Base-by-base conservation (phyloP, 2,888 invertebrate species). In the Cremastobaeus sp. region DNA sequence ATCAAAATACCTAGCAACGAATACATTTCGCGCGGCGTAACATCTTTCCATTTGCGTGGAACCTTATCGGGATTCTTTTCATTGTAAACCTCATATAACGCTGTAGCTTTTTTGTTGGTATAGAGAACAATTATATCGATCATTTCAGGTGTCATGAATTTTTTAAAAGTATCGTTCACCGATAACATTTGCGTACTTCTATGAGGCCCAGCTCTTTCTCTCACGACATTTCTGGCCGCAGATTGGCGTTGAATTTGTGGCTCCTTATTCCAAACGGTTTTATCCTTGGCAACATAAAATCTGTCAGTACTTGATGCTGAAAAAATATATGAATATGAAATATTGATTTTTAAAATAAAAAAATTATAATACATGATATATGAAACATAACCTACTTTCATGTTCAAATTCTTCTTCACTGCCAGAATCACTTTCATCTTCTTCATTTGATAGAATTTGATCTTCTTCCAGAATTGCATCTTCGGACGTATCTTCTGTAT, bases 1-100 rank as follows among this genome's bases (percentile, higher is more conserved):
- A 78, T 76, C 70, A 78, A 70, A 65, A 76, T 48, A 35, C 57
- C 76, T 3, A 73, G 18, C 64, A 78, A 79, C 28, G 75, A 48
- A 70, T 76, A 74, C 18, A 80, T 34, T 64, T 78, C 76, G 14
- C 18, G 48, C 32, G 25, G 11, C 6, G 45, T 65, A 15, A 74
- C 18, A 6, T 45, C 18, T 28, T 59, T 45, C 72, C 71, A 72
- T 47, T 9, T 14, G 39, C 18, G n/a, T 18, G 34, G n/a, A 25
- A 15, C 17, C 43, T 32, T 12, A 8, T 18, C 11, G n/a, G 52
- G 37, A 70, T 60, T 34, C 37, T 20, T 41, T 30, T 52, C 47
- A 14, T 69, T 62, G 28, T 55, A 52, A 18, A 9, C 37, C 28
- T 25, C 39, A 55, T 55, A 73, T 6, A 35, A 14, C 32, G 43